A percentile compares a stretch with the other conserved stretches of the same genome.
Evolutionary conservation across 2,113 vertebrate species (phyloP).

Genomic region (Danionella cerebrum): DNA sequence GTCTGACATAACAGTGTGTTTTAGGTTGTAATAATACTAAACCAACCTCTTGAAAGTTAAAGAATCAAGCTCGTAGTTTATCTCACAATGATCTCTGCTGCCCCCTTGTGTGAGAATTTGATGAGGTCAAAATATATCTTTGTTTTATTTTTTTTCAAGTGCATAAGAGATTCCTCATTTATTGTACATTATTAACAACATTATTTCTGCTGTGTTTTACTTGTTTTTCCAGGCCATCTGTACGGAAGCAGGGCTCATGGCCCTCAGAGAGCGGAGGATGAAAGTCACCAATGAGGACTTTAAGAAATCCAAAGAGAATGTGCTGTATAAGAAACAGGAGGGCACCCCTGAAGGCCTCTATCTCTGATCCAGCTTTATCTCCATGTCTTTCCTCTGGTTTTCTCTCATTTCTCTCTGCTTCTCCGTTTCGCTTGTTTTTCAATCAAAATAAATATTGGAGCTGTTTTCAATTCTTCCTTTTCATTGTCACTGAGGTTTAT

Average conservation of each 20-base stretch:
- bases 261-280: slow-evolving; percentile 88
- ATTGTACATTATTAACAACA: not conserved
- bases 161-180: no score
- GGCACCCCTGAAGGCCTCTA: slow-evolving; percentile 89
- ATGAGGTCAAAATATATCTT: no score
- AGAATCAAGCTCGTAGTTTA: no score
- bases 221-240: slow-evolving; percentile 80
- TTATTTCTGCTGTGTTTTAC: not conserved
- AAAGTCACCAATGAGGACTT: slow-evolving; percentile 98
- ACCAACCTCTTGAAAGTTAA: no score
- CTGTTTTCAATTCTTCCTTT: no score
- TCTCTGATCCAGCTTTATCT: slow-evolving; percentile 48
- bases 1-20: no score
- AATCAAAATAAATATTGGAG: no score
- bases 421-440: no score
- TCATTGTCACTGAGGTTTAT: no score
- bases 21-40: no score
- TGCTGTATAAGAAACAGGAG: slow-evolving; percentile 97
- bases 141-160: no score
- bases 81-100: not conserved
- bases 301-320: slow-evolving; percentile 97
- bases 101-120: slow-evolving; percentile 10
- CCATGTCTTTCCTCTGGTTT: not conserved
- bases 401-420: slow-evolving; percentile 26
- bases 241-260: slow-evolving; percentile 95